Base-by-base conservation (phyloP, 2,888 invertebrate species). In the Unio delphinus region DNA sequence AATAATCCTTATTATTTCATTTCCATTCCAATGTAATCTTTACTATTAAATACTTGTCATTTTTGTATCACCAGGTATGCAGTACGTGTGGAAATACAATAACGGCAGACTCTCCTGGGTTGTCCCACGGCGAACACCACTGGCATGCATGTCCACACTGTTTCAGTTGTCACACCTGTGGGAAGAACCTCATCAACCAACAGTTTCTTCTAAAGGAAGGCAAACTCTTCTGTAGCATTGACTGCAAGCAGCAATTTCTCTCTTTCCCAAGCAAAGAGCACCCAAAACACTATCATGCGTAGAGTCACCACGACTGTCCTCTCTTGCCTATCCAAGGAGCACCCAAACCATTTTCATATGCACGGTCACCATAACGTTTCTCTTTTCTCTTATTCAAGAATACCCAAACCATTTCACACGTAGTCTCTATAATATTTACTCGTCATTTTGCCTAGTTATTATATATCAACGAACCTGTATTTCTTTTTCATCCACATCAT, bases 131-230 rank as follows among this genome's bases (percentile, higher is more conserved):
- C 11, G 80, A 83, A 20, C 76, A 78, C 64, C 84, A 86, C 75
- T 86, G 86, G 86, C 86, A 86, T 70, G 86, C 86, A 2, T 86
- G 86, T 68, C 86, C 86, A 20, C 86, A 86, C 69, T 86, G 86
- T 70, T 86, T 86, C 73, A 83, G 84, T 70, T 86, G 86, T 67
- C 81, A 80, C 65, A 74, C 80, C 23, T 86, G 86, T 72, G 80
- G 79, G 17, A 74, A 77, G 8, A 83, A 80, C 62, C 77, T 86
- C 34, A 81, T 86, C 65, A 85, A 86, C 74, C 83, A 84, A 66
- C 83, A 83, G 67, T 86, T 86, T 71, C 69, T 86, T 62, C 76
- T 86, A 57, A 82, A 81, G 55, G 83, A 85, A 18, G 82, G 82
- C 56, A 76, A 80, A 65, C 75, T 86, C 61, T 85, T 80, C 68